phyloP scores from a whole-genome alignment of 2,113 vertebrate genomes.

The Tringa solitaria region DNA sequence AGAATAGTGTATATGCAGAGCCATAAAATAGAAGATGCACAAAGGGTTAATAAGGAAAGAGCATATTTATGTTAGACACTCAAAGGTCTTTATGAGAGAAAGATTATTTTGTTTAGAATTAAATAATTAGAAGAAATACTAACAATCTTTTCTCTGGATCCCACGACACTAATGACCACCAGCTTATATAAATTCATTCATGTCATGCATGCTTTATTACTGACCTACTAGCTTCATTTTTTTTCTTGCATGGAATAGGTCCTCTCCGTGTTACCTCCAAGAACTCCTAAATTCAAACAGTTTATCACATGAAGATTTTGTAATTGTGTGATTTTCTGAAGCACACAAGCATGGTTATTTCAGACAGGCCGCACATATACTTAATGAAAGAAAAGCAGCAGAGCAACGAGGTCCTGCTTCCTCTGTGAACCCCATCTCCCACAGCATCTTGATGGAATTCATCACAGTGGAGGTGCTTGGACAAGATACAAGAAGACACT shows the following conservation, averaged over 20 bases:
- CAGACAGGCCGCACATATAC: not conserved
- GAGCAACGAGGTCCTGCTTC: not conserved
- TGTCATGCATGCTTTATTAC: not conserved
- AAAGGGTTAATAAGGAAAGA: not conserved
- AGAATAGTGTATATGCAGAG: not conserved
- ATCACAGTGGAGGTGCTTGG: not conserved
- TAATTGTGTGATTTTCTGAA: not conserved
- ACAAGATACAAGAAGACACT: no score
- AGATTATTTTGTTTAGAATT: not conserved
- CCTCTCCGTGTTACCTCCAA: not conserved
- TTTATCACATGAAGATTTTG: not conserved
- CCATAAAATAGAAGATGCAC: not conserved
- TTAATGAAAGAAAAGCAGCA: not conserved
- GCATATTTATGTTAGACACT: not conserved
- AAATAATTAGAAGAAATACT: not conserved
- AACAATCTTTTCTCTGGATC: not conserved
- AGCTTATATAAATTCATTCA: not conserved
- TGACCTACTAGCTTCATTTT: not conserved
- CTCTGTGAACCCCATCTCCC: not conserved
- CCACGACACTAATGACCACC: not conserved
- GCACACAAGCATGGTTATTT: no score
- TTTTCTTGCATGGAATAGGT: not conserved
- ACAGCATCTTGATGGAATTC: not conserved
- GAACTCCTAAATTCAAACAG: not conserved
- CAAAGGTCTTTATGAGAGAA: not conserved